These are phyloP conservation scores for Eupithecia dodoneata DNA, from an alignment of 2,888 invertebrate genomes.

Conservation along the genomic window DNA sequence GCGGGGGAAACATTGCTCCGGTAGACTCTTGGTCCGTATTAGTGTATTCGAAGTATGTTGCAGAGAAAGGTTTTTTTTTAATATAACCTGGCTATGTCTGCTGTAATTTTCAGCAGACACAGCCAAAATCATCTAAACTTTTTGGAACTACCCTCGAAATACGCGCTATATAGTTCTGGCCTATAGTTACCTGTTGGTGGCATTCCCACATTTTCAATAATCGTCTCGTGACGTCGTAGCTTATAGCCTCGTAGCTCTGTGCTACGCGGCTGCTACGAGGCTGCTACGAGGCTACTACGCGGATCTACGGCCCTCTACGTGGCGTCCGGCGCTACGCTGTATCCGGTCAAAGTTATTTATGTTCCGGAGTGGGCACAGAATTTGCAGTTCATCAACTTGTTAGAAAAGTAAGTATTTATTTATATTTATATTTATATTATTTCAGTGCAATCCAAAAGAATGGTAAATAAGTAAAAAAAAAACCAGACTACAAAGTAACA, in stretches of 20 bases:
- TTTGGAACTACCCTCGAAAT: too few species aligned
- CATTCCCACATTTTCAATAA: not conserved
- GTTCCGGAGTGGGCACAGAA: conserved; percentile 22
- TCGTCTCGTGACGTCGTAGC: not conserved
- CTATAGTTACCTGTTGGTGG: too few species aligned
- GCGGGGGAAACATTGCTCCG: too few species aligned
- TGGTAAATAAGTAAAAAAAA: too few species aligned
- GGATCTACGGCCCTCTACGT: conserved; percentile 21
- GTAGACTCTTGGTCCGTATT: too few species aligned
- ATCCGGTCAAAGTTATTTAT: conserved; percentile 42
- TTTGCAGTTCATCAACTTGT: not conserved
- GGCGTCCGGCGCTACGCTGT: conserved; percentile 21
- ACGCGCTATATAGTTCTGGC: too few species aligned
- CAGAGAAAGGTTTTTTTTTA: too few species aligned
- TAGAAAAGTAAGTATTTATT: not conserved
- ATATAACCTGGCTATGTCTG: too few species aligned
- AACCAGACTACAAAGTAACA: too few species aligned
- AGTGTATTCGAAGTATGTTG: too few species aligned
- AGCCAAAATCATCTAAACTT: too few species aligned
- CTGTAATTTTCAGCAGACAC: too few species aligned
- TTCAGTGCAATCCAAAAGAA: not conserved
- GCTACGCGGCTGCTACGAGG: conserved; percentile 32
- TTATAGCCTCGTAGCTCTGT: conserved; percentile 5
- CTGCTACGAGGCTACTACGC: conserved; percentile 18
- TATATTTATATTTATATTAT: not conserved